phyloP scores from a whole-genome alignment of 2,113 vertebrate species.

The Picathartes gymnocephalus region DNA sequence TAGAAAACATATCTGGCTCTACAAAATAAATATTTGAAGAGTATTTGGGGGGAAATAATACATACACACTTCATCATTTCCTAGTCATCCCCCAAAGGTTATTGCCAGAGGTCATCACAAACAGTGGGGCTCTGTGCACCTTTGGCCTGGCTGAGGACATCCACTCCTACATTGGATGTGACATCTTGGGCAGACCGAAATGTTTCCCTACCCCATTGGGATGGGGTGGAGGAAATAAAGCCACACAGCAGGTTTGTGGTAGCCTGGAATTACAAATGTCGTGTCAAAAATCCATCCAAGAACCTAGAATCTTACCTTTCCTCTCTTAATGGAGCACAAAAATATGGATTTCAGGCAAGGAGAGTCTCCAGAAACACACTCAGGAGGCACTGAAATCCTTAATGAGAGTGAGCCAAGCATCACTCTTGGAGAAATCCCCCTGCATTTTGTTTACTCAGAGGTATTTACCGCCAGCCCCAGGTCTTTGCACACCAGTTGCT shows the following conservation, averaged over 20 bases:
- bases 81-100: neutral
- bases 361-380: neutral
- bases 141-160: neutral
- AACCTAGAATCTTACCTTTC: neutral
- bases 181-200: neutral
- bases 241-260: neutral
- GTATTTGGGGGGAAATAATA: neutral
- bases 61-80: neutral
- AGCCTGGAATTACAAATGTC: neutral
- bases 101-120: neutral
- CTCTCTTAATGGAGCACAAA: neutral
- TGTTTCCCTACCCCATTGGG: neutral
- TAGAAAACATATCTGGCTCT: neutral
- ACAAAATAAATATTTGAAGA: neutral
- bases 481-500: neutral
- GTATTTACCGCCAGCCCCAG: neutral
- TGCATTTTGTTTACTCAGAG: neutral
- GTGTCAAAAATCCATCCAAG: neutral
- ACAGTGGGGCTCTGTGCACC: neutral
- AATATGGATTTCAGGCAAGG: neutral
- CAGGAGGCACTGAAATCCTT: neutral
- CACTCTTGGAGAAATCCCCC: neutral
- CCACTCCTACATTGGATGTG: accelerated
- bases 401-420: neutral
- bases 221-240: neutral